Percentiles rank a stretch among this genome's conserved stretches.
Conservation (phyloP, 92 coral and sea anemone genomes). For the Epizoanthus illoricatus region DNA sequence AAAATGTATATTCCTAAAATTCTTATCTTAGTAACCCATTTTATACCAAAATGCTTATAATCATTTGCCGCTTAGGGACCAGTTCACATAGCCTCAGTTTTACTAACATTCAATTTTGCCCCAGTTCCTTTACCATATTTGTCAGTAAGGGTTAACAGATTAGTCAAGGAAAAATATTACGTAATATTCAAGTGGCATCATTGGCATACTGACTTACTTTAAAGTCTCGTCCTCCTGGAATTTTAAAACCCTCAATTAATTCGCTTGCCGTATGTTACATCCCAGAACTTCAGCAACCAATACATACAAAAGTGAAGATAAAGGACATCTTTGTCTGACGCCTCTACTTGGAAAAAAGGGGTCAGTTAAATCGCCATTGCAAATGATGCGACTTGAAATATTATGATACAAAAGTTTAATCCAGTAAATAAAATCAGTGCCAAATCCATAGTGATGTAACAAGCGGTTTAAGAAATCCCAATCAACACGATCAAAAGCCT, state of each 20-base stretch:
- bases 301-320: not conserved
- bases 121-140: not conserved
- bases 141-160: not conserved
- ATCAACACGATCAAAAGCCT: slow-evolving; percentile 52
- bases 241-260: no score
- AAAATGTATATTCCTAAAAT: not conserved
- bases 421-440: not conserved
- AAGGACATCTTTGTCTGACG: slow-evolving; percentile 5
- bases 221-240: not conserved
- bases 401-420: not conserved
- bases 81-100: not conserved
- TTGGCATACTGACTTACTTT: no score
- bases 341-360: not conserved
- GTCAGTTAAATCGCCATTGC: not conserved
- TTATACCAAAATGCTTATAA: not conserved
- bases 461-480: slow-evolving; percentile 21
- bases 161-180: not conserved
- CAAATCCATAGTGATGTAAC: not conserved
- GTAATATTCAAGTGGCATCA: no score
- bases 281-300: not conserved
- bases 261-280: not conserved
- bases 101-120: not conserved
- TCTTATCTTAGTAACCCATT: not conserved
- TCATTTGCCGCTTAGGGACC: not conserved
- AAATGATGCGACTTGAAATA: not conserved